Base-by-base conservation (phyloP, 2,113 vertebrate genomes). In the Mystacornis crossleyi region DNA sequence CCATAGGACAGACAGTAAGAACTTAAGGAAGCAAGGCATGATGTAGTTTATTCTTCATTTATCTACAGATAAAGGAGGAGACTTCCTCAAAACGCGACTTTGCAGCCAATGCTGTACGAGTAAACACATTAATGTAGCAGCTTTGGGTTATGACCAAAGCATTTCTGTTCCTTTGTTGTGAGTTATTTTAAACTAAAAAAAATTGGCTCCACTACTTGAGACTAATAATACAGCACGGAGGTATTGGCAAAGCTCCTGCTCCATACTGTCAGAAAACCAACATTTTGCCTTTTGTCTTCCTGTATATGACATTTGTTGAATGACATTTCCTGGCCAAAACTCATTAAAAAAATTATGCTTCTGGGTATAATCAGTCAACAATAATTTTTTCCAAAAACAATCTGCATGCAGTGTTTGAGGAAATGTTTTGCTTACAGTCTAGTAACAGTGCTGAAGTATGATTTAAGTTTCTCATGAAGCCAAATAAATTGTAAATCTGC, bases 271-370 rank as follows among this genome's bases (percentile, higher is more conserved):
- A 77, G 71, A 65, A 92, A 82, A 31, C 2, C 26, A 73, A 23
- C 25, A n/a, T 62, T 75, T 80, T 92, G 19, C 29, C 28, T 14
- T 77, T 86, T 82, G 5, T 77, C 25, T 80, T 77, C 11, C 8
- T 78, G 9, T 62, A 20, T 57, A 50, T 69, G 42, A 26, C 25
- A 54, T 62, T 62, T 62, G 12, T 62, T 62, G 17, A 80, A 66
- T 83, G 24, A 24, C 23, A 9, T 70, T 87, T 82, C 38, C 70
- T 95, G 69, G 12, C n/a, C 55, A 67, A 93, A 96, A 51, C 15
- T 36, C 13, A 38, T 47, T 79, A 8, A 60, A 84, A 84, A 87
- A 69, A 33, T 25, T 45, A 42, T 57, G 29, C 55, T 91, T 13
- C 60, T 71, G 4, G 9, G 7, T 91, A 34, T 55, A 75, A 82